Evolutionary conservation across 2,888 invertebrate species (phyloP), one percentile per base, ranked within the genome.

Genomic region (Sinodicranocentrus sp.): DNA sequence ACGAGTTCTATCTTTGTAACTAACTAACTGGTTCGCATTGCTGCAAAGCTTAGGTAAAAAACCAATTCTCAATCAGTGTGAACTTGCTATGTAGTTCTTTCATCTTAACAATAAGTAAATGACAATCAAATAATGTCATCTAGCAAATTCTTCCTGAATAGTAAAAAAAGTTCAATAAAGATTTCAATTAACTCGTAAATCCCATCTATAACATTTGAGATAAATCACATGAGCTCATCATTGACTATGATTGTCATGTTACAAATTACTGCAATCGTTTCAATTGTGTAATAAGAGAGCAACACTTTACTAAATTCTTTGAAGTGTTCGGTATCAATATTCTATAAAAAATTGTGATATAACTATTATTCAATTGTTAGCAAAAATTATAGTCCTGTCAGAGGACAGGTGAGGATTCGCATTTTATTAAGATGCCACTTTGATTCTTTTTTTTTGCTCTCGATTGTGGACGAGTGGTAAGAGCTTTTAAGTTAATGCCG

Each of bases 21-120:
- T 63, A 63, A 63, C 63, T 63, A 63, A 63, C 63, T 63, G 63
- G 63, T 63, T 63, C 33, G 28, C 63, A 63, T 63, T 26, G n/a
- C n/a, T n/a, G n/a, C n/a, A n/a, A n/a, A n/a, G n/a, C n/a, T n/a
- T n/a, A n/a, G n/a, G n/a, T n/a, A n/a, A n/a, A n/a, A n/a, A n/a
- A n/a, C n/a, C n/a, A n/a, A n/a, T n/a, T n/a, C n/a, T n/a, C n/a
- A n/a, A n/a, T n/a, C n/a, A n/a, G n/a, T n/a, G n/a, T n/a, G n/a
- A n/a, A n/a, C n/a, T n/a, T n/a, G n/a, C n/a, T n/a, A n/a, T n/a
- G n/a, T n/a, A n/a, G n/a, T n/a, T n/a, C n/a, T n/a, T n/a, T n/a
- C n/a, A n/a, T n/a, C n/a, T n/a, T n/a, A n/a, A n/a, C n/a, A n/a
- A n/a, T n/a, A n/a, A n/a, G n/a, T n/a, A n/a, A 39, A 39, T 39